A percentile compares a stretch with the other conserved stretches of the same genome.
phyloP scores from a whole-genome alignment of 2,113 vertebrate species.

The Pampusana beccarii region DNA sequence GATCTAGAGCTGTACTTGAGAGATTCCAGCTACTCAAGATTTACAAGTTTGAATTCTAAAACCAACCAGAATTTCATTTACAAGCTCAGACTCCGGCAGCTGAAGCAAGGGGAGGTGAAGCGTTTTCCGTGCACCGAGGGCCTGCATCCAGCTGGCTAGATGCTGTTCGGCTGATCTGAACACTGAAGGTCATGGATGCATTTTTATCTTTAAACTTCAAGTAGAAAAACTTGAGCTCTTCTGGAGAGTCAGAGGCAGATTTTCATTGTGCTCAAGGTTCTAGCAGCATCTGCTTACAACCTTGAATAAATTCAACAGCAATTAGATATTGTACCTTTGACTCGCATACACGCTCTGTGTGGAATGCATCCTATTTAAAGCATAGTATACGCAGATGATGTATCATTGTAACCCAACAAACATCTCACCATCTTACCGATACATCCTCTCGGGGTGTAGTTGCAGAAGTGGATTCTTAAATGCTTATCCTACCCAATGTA shows the following conservation, averaged over 20 bases:
- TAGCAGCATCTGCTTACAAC: background rate
- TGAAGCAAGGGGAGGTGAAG: background rate
- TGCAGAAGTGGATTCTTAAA: background rate
- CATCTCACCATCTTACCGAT: background rate
- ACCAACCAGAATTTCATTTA: background rate
- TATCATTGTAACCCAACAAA: background rate
- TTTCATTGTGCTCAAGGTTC: background rate
- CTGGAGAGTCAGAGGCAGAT: background rate
- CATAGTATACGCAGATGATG: background rate
- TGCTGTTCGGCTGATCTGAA: background rate
- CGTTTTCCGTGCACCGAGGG: background rate
- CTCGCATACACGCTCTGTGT: background rate
- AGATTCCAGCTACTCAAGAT: background rate
- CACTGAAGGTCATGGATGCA: background rate
- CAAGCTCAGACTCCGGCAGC: background rate
- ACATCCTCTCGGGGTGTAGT: background rate
- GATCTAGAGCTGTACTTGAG: background rate
- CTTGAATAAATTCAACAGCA: background rate
- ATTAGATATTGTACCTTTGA: background rate
- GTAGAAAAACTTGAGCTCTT: background rate
- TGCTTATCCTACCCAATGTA: background rate
- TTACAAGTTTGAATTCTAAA: background rate
- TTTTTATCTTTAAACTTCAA: background rate
- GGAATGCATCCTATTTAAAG: slow-evolving; percentile 12
- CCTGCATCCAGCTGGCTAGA: slow-evolving; percentile 18